Evolutionary conservation across 1,140 invertebrate species (phyloP), one percentile per base, ranked within the genome.

Genomic region (Temnothorax nylanderi): DNA sequence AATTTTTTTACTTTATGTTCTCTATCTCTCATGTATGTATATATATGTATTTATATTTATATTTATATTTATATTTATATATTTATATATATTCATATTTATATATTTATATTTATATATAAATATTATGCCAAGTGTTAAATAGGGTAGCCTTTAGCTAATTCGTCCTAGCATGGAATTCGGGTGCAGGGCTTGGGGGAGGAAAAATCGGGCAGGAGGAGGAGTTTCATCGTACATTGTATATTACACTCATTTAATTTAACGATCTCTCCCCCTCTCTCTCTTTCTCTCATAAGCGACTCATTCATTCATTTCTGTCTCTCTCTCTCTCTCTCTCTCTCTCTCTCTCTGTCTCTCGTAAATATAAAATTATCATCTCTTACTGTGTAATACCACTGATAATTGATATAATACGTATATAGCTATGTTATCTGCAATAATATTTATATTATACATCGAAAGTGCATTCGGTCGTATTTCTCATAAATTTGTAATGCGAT

Each of bases 281-380:
- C 67, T 85, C 82, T 76, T 65, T 82, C 76, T 51, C 77, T 56
- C 82, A 21, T 16, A 47, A 44, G 67, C 90, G 76, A 54, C 86
- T 74, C 85, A 60, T 78, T 86, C 51, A 32, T 54, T 76, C 32
- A 65, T 62, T 78, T 32, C 32, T n/a, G 84, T 58, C 32, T 34
- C 13, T 32, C 37, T 37, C 37, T 37, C n/a, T n/a, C n/a, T n/a
- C n/a, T n/a, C n/a, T n/a, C n/a, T n/a, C n/a, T 26, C 18, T 54
- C 16, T 54, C 56, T 21, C 56, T 54, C 49, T 82, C 86, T 92
- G 51, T 88, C 85, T 88, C 81, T 88, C 93, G 92, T 94, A 94
- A 95, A 95, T 95, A 95, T 94, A 95, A 95, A 95, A 95, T 95
- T 95, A 95, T 95, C 93, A 94, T 95, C 94, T 95, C 92, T 95